Percentiles rank a stretch among this genome's conserved stretches.
Conservation (phyloP, 2,797 vertebrate genomes). For the Poeciliopsis presidionis region DNA sequence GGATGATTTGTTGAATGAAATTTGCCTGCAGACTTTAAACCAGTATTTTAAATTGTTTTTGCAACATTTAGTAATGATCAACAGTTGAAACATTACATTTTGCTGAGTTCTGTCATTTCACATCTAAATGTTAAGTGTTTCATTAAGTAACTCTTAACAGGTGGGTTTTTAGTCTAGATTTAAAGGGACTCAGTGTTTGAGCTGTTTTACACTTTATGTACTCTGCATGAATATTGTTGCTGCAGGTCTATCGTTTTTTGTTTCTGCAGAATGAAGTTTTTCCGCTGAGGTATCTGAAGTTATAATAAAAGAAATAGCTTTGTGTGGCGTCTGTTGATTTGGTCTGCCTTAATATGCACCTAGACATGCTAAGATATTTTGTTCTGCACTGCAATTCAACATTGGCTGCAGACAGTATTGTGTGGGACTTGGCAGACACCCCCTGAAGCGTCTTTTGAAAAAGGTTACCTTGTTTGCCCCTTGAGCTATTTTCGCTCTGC, state of each 20-base stretch:
- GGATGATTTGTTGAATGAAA: neutral
- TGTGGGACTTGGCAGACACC: slow-evolving; percentile 81
- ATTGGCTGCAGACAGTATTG: slow-evolving; percentile 78
- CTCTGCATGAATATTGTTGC: neutral
- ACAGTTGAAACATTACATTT: no score
- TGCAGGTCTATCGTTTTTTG: neutral
- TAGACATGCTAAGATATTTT: slow-evolving; percentile 61
- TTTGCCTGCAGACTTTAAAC: neutral
- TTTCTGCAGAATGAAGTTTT: slow-evolving; percentile 18
- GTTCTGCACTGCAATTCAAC: slow-evolving; percentile 65
- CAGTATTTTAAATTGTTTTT: neutral
- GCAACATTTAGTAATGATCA: neutral
- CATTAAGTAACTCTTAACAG: no score
- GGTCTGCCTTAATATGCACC: slow-evolving; percentile 48
- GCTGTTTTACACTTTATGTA: neutral
- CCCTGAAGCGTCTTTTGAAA: slow-evolving; percentile 77
- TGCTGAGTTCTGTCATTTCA: no score
- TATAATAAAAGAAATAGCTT: slow-evolving; percentile 25
- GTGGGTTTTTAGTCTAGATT: no score
- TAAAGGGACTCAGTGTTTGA: no score
- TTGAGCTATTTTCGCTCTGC: slow-evolving; percentile 77
- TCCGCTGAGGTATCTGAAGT: slow-evolving; percentile 16
- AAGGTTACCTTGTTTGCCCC: slow-evolving; percentile 82
- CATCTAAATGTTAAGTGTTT: no score
- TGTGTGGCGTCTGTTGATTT: slow-evolving; percentile 36